Conservation (phyloP, 1,140 invertebrate genomes). For the Aphelenchoides fujianensis region DNA sequence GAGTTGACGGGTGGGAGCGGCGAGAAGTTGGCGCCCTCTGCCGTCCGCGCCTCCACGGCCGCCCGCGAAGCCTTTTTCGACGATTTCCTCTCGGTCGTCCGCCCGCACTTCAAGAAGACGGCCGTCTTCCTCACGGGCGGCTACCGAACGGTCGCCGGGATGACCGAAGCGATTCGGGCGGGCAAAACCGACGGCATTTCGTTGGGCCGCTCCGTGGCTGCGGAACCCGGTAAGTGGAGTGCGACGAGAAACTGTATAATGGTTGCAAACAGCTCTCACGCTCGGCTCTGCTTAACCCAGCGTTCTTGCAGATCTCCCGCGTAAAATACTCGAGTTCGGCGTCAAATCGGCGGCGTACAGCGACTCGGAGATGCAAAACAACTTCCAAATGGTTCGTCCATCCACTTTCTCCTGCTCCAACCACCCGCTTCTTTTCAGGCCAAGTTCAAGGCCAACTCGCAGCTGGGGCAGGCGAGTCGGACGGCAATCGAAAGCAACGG, state of each 20-base stretch:
- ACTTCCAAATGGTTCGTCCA: neutral
- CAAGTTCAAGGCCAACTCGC: neutral
- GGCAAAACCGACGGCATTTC: slow-evolving; percentile 40
- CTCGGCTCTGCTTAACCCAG: too few species aligned
- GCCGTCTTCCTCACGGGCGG: slow-evolving; percentile 28
- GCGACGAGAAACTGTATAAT: too few species aligned
- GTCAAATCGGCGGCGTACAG: slow-evolving; percentile 4
- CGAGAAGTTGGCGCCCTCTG: slow-evolving; percentile 32
- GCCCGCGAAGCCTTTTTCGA: slow-evolving; percentile 28
- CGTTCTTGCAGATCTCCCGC: slow-evolving; percentile 17
- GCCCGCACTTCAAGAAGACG: slow-evolving; percentile 25
- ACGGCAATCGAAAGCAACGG: too few species aligned
- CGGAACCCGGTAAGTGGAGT: slow-evolving; percentile 36
- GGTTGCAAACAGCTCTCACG: too few species aligned
- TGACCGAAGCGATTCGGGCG: slow-evolving; percentile 20
- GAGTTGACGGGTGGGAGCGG: slow-evolving; percentile 47
- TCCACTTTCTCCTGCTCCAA: neutral
- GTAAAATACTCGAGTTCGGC: slow-evolving; percentile 9
- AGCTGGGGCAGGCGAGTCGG: neutral
- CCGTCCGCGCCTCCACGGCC: slow-evolving; percentile 34
- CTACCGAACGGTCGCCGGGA: slow-evolving; percentile 28
- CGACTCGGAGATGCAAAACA: neutral
- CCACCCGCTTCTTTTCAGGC: neutral
- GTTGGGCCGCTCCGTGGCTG: slow-evolving; percentile 41
- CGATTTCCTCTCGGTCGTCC: slow-evolving; percentile 24